These are phyloP conservation scores for Aleiodes testaceus DNA, from an alignment of 2,888 invertebrate genomes.

Conservation along the genomic window DNA sequence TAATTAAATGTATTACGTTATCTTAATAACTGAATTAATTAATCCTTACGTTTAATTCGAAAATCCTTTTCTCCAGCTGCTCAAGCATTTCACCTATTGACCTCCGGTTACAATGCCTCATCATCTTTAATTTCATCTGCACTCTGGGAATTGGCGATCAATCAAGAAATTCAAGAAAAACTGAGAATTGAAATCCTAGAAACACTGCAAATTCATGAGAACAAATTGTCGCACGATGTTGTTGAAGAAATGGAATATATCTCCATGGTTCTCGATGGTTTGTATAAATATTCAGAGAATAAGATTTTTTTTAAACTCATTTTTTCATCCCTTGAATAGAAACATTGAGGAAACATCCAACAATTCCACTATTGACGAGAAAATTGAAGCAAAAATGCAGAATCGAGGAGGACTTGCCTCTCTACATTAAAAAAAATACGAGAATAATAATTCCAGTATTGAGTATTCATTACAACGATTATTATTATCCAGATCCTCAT, in stretches of 20 bases:
- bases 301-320: background rate
- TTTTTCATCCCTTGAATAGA: background rate
- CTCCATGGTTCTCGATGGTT: constrained; percentile 4
- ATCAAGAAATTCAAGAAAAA: background rate
- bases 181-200: background rate
- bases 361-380: background rate
- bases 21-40: background rate
- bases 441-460: background rate
- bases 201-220: background rate
- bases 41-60: background rate
- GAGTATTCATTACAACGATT: constrained; percentile 2
- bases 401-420: background rate
- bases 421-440: background rate
- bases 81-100: background rate
- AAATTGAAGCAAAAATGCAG: background rate
- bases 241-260: background rate
- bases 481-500: constrained; percentile 2
- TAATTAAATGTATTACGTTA: no score
- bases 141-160: background rate
- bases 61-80: background rate
- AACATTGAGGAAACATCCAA: constrained; percentile 3
- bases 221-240: background rate
- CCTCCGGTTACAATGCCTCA: background rate
- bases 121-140: background rate
- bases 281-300: background rate